Percentiles rank a stretch among this genome's conserved stretches.
phyloP scores from a whole-genome alignment of 2,113 vertebrate genomes.

The Pipra filicauda region DNA sequence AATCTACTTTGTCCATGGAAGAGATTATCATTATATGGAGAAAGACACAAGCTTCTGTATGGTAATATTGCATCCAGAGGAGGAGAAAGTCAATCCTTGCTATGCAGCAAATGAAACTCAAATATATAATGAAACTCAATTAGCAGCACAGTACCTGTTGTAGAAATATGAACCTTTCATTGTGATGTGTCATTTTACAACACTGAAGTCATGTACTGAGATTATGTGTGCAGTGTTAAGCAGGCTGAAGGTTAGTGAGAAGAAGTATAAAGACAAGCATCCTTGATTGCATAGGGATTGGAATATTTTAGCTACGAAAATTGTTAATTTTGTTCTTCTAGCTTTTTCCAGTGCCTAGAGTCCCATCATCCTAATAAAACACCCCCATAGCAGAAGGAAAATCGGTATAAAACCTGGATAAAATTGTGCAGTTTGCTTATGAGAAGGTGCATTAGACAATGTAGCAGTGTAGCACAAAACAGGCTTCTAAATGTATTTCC shows the following conservation, averaged over 20 bases:
- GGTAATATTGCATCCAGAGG: not conserved
- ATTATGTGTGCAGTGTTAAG: not conserved
- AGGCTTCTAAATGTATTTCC: not conserved
- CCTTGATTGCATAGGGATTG: not conserved
- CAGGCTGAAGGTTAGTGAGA: not conserved
- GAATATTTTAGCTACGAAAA: not conserved
- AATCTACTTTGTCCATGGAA: not conserved
- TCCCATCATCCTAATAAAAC: not conserved
- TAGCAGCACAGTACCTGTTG: not conserved
- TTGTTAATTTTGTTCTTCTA: not conserved
- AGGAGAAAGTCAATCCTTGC: not conserved
- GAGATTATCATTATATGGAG: not conserved
- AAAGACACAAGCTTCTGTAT: not conserved
- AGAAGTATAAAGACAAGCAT: not conserved
- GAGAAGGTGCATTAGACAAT: not conserved
- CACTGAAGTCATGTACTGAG: not conserved
- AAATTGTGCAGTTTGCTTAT: not conserved
- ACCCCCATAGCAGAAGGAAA: not conserved
- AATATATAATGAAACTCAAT: not conserved
- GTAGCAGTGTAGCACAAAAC: not conserved
- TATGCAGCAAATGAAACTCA: not conserved
- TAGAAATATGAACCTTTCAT: not conserved
- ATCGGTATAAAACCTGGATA: not conserved
- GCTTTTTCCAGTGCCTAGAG: not conserved
- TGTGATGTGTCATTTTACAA: not conserved